Conservation (phyloP, 2,888 invertebrate genomes). For the Caenorhabditis becei region DNA sequence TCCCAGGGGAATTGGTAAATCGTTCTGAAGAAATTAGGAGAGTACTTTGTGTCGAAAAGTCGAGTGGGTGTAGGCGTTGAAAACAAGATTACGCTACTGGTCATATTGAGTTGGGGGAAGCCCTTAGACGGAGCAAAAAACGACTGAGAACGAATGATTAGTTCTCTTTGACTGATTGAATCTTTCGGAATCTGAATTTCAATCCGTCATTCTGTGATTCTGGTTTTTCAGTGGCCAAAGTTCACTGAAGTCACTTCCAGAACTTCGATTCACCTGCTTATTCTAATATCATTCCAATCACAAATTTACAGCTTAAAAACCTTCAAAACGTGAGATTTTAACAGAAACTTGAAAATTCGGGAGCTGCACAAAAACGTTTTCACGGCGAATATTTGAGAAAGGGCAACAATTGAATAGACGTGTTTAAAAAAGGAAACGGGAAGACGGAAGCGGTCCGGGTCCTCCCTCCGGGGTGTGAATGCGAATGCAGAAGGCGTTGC, state of each 20-base stretch:
- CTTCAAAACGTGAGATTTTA: too few relatives aligned
- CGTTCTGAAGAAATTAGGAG: conserved; percentile 19
- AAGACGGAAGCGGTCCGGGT: neutral
- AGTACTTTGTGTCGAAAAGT: conserved; percentile 19
- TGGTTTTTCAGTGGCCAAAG: neutral
- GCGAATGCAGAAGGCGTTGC: conserved; percentile 10
- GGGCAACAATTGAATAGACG: conserved; percentile 31
- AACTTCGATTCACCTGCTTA: too few relatives aligned
- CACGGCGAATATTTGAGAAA: conserved; percentile 28
- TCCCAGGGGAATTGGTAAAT: conserved; percentile 11
- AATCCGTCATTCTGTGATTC: too few relatives aligned
- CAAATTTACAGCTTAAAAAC: too few relatives aligned
- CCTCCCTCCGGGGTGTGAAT: conserved; percentile 14
- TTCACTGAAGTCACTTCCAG: neutral
- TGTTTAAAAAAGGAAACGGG: conserved; percentile 13
- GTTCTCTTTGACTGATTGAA: neutral
- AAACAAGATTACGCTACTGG: conserved; percentile 20
- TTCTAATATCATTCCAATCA: too few relatives aligned
- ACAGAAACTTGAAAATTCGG: too few relatives aligned
- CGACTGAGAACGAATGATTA: neutral
- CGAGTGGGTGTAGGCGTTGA: conserved; percentile 20
- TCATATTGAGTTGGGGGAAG: conserved; percentile 1
- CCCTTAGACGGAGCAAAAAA: neutral
- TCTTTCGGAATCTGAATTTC: too few relatives aligned
- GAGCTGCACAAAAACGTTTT: conserved; percentile 10